Evolutionary conservation across 2,888 invertebrate genomes (phyloP), one percentile per base, ranked within the genome.

Genomic region (Argyresthia goedartella): DNA sequence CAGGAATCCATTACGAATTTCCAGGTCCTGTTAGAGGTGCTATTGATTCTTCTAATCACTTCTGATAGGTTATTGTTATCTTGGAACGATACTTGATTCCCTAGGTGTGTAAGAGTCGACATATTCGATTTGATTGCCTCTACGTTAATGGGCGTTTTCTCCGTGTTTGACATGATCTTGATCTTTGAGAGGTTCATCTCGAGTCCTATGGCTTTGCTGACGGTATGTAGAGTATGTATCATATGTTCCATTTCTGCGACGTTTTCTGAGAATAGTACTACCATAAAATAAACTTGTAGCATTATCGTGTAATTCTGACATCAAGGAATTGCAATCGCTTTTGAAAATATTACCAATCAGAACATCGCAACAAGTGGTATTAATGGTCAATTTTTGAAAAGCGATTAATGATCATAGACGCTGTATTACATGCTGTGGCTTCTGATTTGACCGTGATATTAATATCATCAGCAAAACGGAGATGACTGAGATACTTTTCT

Each of bases 381-480:
- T n/a, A n/a, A n/a, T n/a, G n/a, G n/a, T n/a, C n/a, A n/a, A n/a
- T n/a, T n/a, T n/a, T n/a, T n/a, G n/a, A n/a, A n/a, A n/a, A n/a
- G n/a, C n/a, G n/a, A n/a, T n/a, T n/a, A n/a, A n/a, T n/a, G n/a
- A n/a, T n/a, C n/a, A n/a, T n/a, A n/a, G n/a, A n/a, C n/a, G n/a
- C n/a, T n/a, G n/a, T n/a, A n/a, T n/a, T n/a, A n/a, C n/a, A n/a
- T n/a, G n/a, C n/a, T n/a, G n/a, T n/a, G n/a, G n/a, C n/a, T n/a
- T n/a, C n/a, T n/a, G n/a, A n/a, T n/a, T n/a, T n/a, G n/a, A n/a
- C n/a, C n/a, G n/a, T n/a, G n/a, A n/a, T n/a, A n/a, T n/a, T n/a
- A n/a, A n/a, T 50, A 16, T 50, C 44, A 15, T 50, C 44, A 10
- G 50, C 44, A 43, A 50, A 50, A 8, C 16, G 11, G 7, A 50